phyloP scores from a whole-genome alignment of 1,140 invertebrate genomes.

The Hylaeus anthracinus region DNA sequence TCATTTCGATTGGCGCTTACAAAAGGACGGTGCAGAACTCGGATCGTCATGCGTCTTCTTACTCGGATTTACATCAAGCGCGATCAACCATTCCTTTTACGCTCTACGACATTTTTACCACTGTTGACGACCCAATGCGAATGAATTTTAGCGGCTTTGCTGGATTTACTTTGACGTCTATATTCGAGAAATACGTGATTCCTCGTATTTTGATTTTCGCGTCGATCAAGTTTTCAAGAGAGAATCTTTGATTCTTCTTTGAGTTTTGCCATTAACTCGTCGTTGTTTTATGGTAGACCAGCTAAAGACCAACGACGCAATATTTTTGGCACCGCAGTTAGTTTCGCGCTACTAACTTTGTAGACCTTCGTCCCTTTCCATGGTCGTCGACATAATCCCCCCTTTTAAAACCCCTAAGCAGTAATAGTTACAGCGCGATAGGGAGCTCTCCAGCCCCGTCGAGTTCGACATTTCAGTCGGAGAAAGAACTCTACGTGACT shows the following conservation, averaged over 20 bases:
- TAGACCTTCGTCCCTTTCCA: conserved; percentile 39
- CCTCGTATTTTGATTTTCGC: too few species aligned
- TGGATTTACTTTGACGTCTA: too few species aligned
- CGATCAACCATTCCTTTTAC: neutral
- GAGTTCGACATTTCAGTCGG: conserved; percentile 49
- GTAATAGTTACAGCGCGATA: conserved; percentile 61
- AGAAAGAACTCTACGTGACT: conserved; percentile 53
- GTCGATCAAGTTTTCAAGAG: too few species aligned
- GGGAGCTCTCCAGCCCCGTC: conserved; percentile 52
- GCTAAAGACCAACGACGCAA: neutral
- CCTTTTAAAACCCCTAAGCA: conserved; percentile 62
- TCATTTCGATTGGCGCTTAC: conserved; percentile 64
- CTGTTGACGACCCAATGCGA: too few species aligned
- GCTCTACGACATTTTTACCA: too few species aligned
- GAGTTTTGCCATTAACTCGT: neutral
- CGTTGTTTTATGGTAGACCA: neutral
- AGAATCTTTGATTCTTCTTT: too few species aligned
- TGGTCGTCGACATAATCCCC: conserved; percentile 48
- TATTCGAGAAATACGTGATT: too few species aligned
- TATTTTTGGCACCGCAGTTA: neutral
- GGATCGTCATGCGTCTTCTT: conserved; percentile 47
- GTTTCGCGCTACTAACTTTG: conserved; percentile 37
- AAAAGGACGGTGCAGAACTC: conserved; percentile 11
- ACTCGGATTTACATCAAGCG: conserved; percentile 18
- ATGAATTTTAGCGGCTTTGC: too few species aligned